phyloP scores from a whole-genome alignment of 2,797 vertebrate species.

The Anisognathus igniventris region DNA sequence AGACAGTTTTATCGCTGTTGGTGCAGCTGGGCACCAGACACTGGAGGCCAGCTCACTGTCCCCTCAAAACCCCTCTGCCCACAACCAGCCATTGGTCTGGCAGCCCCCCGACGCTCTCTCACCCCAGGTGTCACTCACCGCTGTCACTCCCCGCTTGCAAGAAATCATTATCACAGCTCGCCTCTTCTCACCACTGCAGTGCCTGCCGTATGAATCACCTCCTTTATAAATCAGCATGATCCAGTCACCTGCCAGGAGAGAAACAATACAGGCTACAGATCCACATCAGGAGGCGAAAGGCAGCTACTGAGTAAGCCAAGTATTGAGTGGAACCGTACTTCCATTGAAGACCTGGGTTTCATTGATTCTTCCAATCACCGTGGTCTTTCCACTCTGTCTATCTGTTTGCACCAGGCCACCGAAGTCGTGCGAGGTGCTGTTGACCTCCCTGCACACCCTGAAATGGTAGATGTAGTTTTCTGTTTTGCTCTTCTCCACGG shows the following conservation, averaged over 20 bases:
- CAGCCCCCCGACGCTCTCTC: neutral
- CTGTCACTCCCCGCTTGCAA: slow-evolving; percentile 77
- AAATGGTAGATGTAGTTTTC: slow-evolving; percentile 84
- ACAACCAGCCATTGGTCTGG: neutral
- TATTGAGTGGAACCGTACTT: slow-evolving; percentile 76
- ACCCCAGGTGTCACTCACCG: slow-evolving; percentile 64
- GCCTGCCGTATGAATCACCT: slow-evolving; percentile 78
- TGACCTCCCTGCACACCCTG: slow-evolving; percentile 85
- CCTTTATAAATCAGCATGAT: slow-evolving; percentile 87
- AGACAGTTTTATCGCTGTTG: neutral
- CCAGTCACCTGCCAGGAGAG: slow-evolving; percentile 83
- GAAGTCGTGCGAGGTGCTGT: slow-evolving; percentile 53
- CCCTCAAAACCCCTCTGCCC: neutral
- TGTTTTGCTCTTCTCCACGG: neutral
- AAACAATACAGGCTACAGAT: neutral
- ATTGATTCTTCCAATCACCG: slow-evolving; percentile 80
- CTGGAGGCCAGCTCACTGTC: neutral
- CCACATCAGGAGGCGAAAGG: neutral
- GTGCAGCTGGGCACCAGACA: neutral
- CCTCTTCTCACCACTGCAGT: slow-evolving; percentile 80
- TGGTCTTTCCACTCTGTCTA: slow-evolving; percentile 15
- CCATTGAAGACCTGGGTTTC: slow-evolving; percentile 81
- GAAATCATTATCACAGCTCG: slow-evolving; percentile 90
- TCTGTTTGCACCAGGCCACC: slow-evolving; percentile 82
- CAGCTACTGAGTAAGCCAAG: neutral